Base-by-base conservation (phyloP, 1,140 invertebrate genomes). In the Drosophila eugracilis region DNA sequence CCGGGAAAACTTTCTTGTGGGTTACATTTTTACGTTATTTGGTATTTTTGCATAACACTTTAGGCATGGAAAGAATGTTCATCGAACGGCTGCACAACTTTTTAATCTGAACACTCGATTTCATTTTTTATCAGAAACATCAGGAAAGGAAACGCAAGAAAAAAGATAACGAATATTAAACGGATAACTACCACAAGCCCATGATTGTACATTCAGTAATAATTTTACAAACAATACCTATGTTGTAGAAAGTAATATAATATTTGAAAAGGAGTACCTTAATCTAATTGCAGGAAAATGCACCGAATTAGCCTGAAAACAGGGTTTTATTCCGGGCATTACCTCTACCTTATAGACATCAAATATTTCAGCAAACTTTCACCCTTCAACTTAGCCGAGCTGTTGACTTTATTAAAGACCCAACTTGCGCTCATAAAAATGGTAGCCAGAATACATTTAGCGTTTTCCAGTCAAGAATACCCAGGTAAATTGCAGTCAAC, bases 361-460 rank as follows among this genome's bases (percentile, higher is more conserved):
- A 4, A 2, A 36, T 15, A 15, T 36, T 36, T 36, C 14, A 15
- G 14, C 36, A 15, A 34, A 15, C 36, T 6, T 7, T 1, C 14
- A 12, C 21, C n/a, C 4, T 12, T 5, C 4, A 3, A 3, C 15
- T 34, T 52, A 17, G 24, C 14, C 4, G 9, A 17, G 24, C n/a
- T 22, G 17, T 53, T 41, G 24, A 37, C 55, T 70, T 55, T 55
- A 76, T 57, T 63, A 60, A 62, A 63, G 54, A 34, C 15, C 32
- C 26, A n/a, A 15, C 10, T 44, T 10, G 39, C 14, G 17, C 34
- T 10, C 53, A 63, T 72, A 55, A 72, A 72, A 55, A 26, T 52
- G 45, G 28, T 10, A 14, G 26, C 5, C 44, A 44, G 28, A 21
- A 52, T 48, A 53, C 39, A 54, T 49, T 77, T 53, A 30, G 48